Base-by-base conservation (phyloP, 2,888 invertebrate genomes). In the Limulus polyphemus region DNA sequence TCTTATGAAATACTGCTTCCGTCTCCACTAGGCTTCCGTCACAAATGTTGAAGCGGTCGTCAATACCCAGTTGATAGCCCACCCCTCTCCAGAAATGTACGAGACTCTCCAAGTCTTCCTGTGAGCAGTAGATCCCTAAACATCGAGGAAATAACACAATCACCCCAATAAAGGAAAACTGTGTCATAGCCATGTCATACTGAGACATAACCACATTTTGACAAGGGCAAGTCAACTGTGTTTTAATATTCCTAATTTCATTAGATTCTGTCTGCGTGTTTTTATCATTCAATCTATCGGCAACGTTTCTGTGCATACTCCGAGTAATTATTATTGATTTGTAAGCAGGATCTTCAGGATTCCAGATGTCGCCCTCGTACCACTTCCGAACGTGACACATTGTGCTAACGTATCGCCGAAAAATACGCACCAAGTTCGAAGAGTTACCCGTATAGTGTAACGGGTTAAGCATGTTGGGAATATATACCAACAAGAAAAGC, bases 11-110 rank as follows among this genome's bases (percentile, higher is more conserved):
- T 32, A 65, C 16, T n/a, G 61, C 57, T 2, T 62, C 56, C 1
- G 65, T 68, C 56, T 69, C 69, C n/a, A 67, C 68, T 16, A 67
- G 58, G 17, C 50, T 62, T 2, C 64, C 67, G 11, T 57, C 50
- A 56, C 68, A 69, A 17, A 70, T 54, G 52, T 70, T 70, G 49
- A 65, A 70, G 47, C 64, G 62, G 70, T 93, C 90, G 68, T 88
- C 83, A 64, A 93, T 83, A 3, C 94, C 94, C 67, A 93, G 79
- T 74, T 89, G 77, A 72, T 85, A 81, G 0, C 91, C 91, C 55
- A 93, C 79, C 0, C 88, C 86, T 65, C 85, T 82, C 93, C 93
- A 93, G 73, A 89, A 82, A 75, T 93, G 90, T 9, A 87, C 78
- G 65, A 88, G 86, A 2, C 84, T 86, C 59, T 87, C 85, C 71